These are phyloP conservation scores for Geotrupes spiniger DNA, from an alignment of 2,888 invertebrate genomes.

Conservation along the genomic window DNA sequence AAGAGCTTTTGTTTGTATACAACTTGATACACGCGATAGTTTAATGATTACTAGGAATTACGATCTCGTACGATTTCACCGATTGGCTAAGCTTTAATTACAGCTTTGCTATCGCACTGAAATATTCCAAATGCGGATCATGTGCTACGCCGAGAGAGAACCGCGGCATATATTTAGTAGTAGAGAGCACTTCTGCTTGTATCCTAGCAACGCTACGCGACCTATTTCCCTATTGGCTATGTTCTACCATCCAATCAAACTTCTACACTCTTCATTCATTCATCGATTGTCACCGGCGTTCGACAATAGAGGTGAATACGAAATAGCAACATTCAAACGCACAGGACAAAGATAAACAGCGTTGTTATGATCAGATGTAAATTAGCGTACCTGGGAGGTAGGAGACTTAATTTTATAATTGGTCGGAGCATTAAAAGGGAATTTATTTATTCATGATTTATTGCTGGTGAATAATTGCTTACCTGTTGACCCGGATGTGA, in stretches of 20 bases:
- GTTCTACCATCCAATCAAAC: conserved; percentile 34
- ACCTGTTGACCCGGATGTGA: no score
- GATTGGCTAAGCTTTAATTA: no score
- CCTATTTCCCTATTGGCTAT: conserved; percentile 39
- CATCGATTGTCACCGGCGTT: conserved; percentile 35
- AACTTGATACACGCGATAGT: no score
- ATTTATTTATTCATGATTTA: no score
- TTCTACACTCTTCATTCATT: conserved; percentile 33
- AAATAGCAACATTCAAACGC: conserved; percentile 3
- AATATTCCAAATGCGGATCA: background rate
- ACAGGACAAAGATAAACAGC: conserved; percentile 8
- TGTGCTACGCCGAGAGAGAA: background rate
- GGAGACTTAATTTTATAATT: background rate
- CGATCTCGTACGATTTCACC: no score
- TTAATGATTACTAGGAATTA: no score
- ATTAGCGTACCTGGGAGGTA: conserved; percentile 1
- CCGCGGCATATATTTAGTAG: background rate
- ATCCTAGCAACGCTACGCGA: conserved; percentile 38
- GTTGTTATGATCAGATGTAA: conserved; percentile 1
- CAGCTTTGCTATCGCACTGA: no score
- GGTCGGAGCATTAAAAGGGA: background rate
- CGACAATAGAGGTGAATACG: conserved; percentile 7
- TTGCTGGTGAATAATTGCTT: no score
- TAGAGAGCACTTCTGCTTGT: conserved; percentile 22
- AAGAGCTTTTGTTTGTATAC: no score